phyloP scores from a whole-genome alignment of 1,140 invertebrate genomes.

The Eupristina koningsbergeri region DNA sequence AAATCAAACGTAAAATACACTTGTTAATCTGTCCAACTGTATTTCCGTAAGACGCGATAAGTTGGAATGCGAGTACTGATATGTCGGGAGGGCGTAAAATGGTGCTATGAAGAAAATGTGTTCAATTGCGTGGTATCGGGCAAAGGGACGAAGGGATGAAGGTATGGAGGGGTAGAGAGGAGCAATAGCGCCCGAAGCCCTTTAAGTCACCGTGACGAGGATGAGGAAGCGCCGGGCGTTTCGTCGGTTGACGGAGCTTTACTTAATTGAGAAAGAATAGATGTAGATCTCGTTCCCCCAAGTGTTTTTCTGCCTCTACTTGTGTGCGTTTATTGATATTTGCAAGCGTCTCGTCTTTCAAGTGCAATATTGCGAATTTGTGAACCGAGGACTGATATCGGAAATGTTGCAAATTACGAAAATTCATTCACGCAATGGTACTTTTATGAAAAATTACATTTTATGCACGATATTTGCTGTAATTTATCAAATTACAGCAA shows the following conservation, averaged over 20 bases:
- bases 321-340: slow-evolving; percentile 46
- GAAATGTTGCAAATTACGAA: neutral
- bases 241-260: slow-evolving; percentile 21
- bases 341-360: neutral
- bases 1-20: too few relatives aligned
- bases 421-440: neutral
- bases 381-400: neutral
- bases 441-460: too few relatives aligned
- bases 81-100: neutral
- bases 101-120: neutral
- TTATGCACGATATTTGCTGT: too few relatives aligned
- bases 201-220: slow-evolving; percentile 26
- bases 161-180: neutral
- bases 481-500: too few relatives aligned
- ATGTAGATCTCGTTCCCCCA: slow-evolving; percentile 58
- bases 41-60: too few relatives aligned
- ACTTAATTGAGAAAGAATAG: slow-evolving; percentile 38
- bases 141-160: neutral
- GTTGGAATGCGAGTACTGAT: neutral
- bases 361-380: slow-evolving; percentile 1
- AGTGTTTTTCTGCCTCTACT: slow-evolving; percentile 50
- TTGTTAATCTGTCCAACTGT: too few relatives aligned
- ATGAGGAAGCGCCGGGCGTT: neutral
- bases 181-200: neutral
- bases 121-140: slow-evolving; percentile 19